Evolutionary conservation across 2,113 vertebrate species (phyloP), one percentile per base, ranked within the genome.

Genomic region (Odocoileus hemionus): DNA sequence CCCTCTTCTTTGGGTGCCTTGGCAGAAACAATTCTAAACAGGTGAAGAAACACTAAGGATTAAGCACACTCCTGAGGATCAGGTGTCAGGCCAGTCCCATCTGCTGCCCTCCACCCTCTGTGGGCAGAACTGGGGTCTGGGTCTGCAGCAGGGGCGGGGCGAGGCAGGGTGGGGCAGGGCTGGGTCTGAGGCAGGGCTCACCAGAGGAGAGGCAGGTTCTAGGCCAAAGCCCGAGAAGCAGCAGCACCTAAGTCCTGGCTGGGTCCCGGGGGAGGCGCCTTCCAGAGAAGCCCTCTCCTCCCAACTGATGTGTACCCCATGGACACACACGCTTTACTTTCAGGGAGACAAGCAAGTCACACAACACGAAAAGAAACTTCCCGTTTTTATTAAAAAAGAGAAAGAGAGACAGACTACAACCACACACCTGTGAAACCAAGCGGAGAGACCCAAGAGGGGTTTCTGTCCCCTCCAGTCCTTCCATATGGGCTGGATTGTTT

Each of bases 21-120:
- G 98, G 98, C 98, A 98, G 97, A 97, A 96, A 97, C 95, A 88
- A 89, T 84, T 98, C 98, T 98, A 98, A 98, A 98, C 97, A 98
- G 97, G 92, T 84, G 95, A 96, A 98, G 97, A 98, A 98, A 98
- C 98, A 96, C 97, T 93, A 94, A 97, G 95, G 95, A 96, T 97
- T 97, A 97, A 98, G 98, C 98, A 97, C 98, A 98, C 97, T 98
- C 97, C 89, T 1, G 0, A 90, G 97, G 97, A 98, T 97, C 95
- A 95, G 97, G 96, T 92, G 98, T 94, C 98, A 97, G 96, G 98
- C 96, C 5, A 33, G 87, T 78, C 67, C 82, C 97, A 84, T 95
- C 94, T 87, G 90, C 96, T 91, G 95, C 91, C 91, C 78, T 86
- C 74, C 78, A 86, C 95, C 96, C 43, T 64, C 78, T 21, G 36